Percentiles rank a stretch among this genome's conserved stretches.
These are phyloP conservation scores for Troides oblongomaculatus DNA, from an alignment of 2,888 invertebrate species.

Conservation along the genomic window DNA sequence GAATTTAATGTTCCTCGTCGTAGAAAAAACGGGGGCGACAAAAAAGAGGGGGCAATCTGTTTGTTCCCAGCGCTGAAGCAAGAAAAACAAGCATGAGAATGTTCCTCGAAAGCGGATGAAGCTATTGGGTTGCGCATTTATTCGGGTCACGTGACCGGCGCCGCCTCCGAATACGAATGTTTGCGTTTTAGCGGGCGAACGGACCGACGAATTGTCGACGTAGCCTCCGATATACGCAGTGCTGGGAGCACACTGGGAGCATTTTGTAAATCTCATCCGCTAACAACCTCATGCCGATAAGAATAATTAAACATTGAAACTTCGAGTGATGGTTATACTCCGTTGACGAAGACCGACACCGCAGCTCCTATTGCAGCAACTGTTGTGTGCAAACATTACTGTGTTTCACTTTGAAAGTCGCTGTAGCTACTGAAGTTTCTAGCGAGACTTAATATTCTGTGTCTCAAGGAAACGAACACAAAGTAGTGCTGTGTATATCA, in stretches of 20 bases:
- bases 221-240: conserved; percentile 17
- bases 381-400: no score
- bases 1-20: conserved; percentile 4
- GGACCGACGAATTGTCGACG: conserved; percentile 23
- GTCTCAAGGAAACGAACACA: no score
- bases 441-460: no score
- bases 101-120: conserved; percentile 43
- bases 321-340: no score
- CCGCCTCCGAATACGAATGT: conserved; percentile 40
- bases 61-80: conserved; percentile 27
- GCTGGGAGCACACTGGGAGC: conserved; percentile 8
- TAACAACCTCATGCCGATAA: no score
- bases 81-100: conserved; percentile 42
- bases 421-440: no score
- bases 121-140: conserved; percentile 38
- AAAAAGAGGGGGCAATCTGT: conserved; percentile 18
- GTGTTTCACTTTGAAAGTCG: no score
- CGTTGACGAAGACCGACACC: no score
- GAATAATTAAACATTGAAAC: no score
- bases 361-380: no score
- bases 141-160: conserved; percentile 41
- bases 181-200: conserved; percentile 24
- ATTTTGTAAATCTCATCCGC: no score
- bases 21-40: not conserved
- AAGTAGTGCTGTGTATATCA: no score